These are phyloP conservation scores for Ibidorhyncha struthersii DNA, from an alignment of 2,113 vertebrate species.

Conservation along the genomic window DNA sequence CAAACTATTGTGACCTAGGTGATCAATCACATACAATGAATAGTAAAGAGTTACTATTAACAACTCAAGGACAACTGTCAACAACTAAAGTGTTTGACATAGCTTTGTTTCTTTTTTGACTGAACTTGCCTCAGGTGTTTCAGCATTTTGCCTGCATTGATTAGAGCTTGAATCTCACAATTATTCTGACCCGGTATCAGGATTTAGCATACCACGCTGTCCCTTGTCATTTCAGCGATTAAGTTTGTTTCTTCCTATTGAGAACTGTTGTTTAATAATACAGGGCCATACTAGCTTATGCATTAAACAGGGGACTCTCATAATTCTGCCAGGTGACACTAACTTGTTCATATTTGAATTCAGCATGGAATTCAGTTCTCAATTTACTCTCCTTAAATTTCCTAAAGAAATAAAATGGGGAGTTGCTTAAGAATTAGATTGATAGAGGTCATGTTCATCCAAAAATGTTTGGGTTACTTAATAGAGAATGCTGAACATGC, in stretches of 20 bases:
- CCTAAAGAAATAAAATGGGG: neutral
- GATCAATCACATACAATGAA: slow-evolving; percentile 6
- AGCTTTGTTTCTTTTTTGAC: neutral
- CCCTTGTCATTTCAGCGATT: neutral
- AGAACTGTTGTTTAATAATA: neutral
- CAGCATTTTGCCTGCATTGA: neutral
- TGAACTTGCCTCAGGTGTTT: neutral
- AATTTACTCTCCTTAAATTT: neutral
- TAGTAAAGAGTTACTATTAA: neutral
- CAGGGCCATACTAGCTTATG: rapidly evolving
- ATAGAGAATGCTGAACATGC: neutral
- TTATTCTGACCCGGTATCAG: neutral
- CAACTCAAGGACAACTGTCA: slow-evolving; percentile 13
- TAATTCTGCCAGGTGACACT: neutral
- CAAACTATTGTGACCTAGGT: neutral
- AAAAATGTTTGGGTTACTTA: neutral
- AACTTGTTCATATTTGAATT: neutral
- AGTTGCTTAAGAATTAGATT: neutral
- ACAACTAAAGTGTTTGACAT: neutral
- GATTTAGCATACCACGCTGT: neutral
- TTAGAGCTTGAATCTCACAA: neutral
- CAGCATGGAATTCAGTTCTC: neutral
- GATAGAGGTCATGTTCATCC: neutral
- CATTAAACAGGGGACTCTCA: neutral
- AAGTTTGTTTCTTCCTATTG: neutral